These are phyloP conservation scores for Alosa sapidissima DNA, from an alignment of 2,797 vertebrate species.

Conservation along the genomic window DNA sequence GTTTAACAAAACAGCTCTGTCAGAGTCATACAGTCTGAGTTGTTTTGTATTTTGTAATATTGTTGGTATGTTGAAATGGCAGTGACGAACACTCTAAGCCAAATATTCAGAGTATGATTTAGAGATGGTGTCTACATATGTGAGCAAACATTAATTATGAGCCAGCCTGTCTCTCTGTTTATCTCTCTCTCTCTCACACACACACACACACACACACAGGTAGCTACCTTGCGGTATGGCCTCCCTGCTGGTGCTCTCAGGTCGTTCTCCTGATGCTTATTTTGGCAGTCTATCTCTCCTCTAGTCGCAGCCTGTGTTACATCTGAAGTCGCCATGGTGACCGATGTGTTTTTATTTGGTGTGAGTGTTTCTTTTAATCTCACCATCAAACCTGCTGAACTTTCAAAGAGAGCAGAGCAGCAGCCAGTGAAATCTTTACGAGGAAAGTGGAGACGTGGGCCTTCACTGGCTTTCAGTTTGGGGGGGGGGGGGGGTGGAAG, in stretches of 20 bases:
- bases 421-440: conserved; percentile 14
- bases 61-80: neutral
- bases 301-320: neutral
- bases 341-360: conserved; percentile 36
- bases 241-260: neutral
- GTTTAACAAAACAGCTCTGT: neutral
- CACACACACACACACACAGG: conserved; percentile 12
- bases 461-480: neutral
- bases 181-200: neutral
- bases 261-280: neutral
- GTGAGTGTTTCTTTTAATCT: conserved; percentile 19
- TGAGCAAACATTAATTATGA: no score
- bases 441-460: neutral
- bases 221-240: neutral
- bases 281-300: conserved; percentile 26
- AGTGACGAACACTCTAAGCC: neutral
- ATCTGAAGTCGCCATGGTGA: conserved; percentile 32
- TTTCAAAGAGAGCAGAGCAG: conserved; percentile 12
- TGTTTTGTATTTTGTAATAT: neutral
- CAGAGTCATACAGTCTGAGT: neutral
- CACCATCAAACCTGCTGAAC: conserved; percentile 24
- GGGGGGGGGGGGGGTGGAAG: neutral
- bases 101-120: neutral
- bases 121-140: no score
- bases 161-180: no score